Evolutionary conservation across 2,888 invertebrate species (phyloP).

Genomic region (Leptinotarsa juncta): DNA sequence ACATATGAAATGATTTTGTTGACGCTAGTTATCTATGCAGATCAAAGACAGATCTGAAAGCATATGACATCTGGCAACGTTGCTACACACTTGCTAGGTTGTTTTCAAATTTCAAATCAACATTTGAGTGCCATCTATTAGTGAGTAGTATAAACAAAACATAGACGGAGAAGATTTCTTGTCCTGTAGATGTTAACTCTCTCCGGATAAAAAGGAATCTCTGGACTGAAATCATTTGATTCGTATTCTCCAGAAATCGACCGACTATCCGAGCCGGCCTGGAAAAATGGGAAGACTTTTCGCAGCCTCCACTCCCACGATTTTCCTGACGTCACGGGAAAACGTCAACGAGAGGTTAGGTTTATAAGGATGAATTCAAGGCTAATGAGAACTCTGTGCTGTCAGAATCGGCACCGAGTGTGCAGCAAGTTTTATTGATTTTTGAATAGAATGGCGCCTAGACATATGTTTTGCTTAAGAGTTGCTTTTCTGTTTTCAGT

Average conservation of each 20-base stretch:
- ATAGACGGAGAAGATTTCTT: background rate
- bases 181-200: background rate
- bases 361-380: constrained; percentile 17
- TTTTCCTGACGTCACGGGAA: constrained; percentile 18
- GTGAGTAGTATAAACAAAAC: background rate
- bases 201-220: background rate
- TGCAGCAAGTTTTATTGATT: constrained; percentile 38
- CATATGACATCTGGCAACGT: too few relatives aligned
- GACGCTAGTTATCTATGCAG: too few relatives aligned
- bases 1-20: too few relatives aligned
- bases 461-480: constrained; percentile 60
- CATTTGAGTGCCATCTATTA: background rate
- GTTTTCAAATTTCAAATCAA: too few relatives aligned
- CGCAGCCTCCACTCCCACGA: constrained; percentile 11
- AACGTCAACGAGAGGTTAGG: constrained; percentile 18
- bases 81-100: too few relatives aligned
- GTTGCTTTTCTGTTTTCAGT: constrained; percentile 51
- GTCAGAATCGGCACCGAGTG: constrained; percentile 1
- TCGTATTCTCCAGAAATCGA: background rate
- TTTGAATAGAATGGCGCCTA: constrained; percentile 54
- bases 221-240: background rate
- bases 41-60: too few relatives aligned
- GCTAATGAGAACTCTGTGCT: constrained; percentile 11
- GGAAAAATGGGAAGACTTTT: background rate
- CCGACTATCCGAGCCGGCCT: background rate